These are phyloP conservation scores for Poeciliopsis infans DNA, from an alignment of 2,797 vertebrate species.

Conservation along the genomic window DNA sequence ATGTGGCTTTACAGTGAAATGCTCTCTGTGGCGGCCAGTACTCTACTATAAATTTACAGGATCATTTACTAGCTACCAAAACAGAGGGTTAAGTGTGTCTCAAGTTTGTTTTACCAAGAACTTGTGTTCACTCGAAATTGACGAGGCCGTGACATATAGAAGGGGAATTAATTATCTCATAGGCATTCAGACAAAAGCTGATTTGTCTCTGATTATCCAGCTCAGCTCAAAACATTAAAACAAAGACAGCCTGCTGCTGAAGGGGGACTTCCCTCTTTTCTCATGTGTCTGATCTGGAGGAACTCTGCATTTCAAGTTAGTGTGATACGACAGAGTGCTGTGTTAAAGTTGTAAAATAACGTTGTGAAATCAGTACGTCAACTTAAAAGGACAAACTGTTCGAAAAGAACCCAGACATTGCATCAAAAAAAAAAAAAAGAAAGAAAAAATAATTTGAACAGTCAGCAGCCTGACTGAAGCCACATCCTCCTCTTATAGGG, in stretches of 20 bases:
- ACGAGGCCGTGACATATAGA: neutral
- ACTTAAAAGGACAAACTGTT: too few relatives aligned
- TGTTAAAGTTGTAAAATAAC: neutral
- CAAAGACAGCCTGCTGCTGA: neutral
- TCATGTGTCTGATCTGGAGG: neutral
- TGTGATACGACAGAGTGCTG: neutral
- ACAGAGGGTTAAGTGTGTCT: neutral
- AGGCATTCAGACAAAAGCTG: neutral
- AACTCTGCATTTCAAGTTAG: neutral
- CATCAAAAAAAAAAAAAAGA: neutral
- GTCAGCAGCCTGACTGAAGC: constrained; percentile 12
- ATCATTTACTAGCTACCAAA: neutral
- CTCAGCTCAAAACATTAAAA: constrained; percentile 19
- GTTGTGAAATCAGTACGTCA: neutral
- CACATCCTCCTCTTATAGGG: constrained; percentile 52
- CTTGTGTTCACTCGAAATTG: neutral
- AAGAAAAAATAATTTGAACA: neutral
- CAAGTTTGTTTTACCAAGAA: neutral
- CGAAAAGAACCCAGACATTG: neutral
- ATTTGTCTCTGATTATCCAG: constrained; percentile 19
- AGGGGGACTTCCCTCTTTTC: constrained; percentile 30
- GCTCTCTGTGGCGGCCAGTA: too few relatives aligned
- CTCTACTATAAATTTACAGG: too few relatives aligned
- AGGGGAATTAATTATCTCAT: neutral
- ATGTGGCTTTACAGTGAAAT: too few relatives aligned